phyloP scores from a whole-genome alignment of 2,113 vertebrate genomes.

The Tauraco erythrolophus region DNA sequence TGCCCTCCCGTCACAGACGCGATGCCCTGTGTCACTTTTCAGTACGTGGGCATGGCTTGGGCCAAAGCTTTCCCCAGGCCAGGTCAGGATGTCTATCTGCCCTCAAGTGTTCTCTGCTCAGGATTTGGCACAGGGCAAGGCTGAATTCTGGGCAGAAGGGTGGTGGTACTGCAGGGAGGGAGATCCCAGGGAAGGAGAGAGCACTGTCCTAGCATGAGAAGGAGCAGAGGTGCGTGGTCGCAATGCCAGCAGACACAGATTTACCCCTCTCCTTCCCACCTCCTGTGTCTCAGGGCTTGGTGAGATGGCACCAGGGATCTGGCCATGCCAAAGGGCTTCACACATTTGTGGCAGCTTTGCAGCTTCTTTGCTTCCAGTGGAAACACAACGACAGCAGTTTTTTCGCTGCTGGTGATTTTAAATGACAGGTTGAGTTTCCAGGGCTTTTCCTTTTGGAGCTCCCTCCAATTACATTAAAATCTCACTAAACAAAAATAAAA shows the following conservation, averaged over 20 bases:
- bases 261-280: not conserved
- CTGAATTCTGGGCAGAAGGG: not conserved
- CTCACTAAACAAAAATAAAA: not conserved
- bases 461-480: not conserved
- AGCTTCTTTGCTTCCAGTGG: not conserved
- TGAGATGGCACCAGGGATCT: not conserved
- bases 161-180: not conserved
- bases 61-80: not conserved
- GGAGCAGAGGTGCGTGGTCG: not conserved
- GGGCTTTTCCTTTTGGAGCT: not conserved
- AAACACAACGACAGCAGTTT: not conserved
- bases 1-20: accelerated
- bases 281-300: accelerated
- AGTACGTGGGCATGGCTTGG: not conserved
- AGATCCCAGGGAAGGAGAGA: not conserved
- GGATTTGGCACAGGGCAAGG: not conserved
- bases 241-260: not conserved
- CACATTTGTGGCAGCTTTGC: not conserved
- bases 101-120: not conserved
- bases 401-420: not conserved
- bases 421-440: not conserved
- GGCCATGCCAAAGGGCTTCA: not conserved
- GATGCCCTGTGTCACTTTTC: not conserved
- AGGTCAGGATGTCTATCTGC: not conserved
- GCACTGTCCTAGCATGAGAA: accelerated